Base-by-base conservation (phyloP, 2,113 vertebrate genomes). In the Apodemus speciosus region DNA sequence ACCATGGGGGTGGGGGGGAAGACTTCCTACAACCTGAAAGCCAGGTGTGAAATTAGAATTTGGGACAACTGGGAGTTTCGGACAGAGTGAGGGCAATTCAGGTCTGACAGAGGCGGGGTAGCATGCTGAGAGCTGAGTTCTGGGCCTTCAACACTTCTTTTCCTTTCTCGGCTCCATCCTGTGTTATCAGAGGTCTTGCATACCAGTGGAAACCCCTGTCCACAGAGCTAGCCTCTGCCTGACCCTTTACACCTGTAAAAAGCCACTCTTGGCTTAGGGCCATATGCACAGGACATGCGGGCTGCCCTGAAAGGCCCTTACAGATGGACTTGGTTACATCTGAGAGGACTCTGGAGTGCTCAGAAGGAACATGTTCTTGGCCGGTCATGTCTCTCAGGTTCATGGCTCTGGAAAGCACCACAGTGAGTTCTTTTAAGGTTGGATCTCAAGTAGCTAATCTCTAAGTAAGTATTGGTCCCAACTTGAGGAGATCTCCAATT, bases 41-140 rank as follows among this genome's bases (percentile, higher is more conserved):
- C 11, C 97, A 96, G 94, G 91, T 90, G 64, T 62, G 58, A 73
- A 83, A 49, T 83, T 64, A 72, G 51, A 89, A 40, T 90, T 69
- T 38, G 21, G 64, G 91, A 79, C 10, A 56, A 2, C 27, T 21
- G 56, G 60, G 66, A 13, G 23, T 7, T 73, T 49, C 90, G 94
- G 38, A 81, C 6, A 40, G 53, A 27, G 3, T 25, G 4, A 38
- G 11, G 53, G 35, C 35, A 81, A 25, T 58, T 13, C 0, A 1
- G 15, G 10, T 27, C 35, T 58, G 60, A 58, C 9, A n/a, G 85
- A 79, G 83, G 72, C 4, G 8, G n/a, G 49, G n/a, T 38, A 7
- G 21, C 9, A 9, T 5, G 1, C 3, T 8, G 30, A 53, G 32
- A 60, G 40, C n/a, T 56, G 35, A 15, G 20, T 71, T 6, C 69